Evolutionary conservation across 2,888 invertebrate genomes (phyloP), one percentile per base, ranked within the genome.

Genomic region (Eupelmus urozonus): DNA sequence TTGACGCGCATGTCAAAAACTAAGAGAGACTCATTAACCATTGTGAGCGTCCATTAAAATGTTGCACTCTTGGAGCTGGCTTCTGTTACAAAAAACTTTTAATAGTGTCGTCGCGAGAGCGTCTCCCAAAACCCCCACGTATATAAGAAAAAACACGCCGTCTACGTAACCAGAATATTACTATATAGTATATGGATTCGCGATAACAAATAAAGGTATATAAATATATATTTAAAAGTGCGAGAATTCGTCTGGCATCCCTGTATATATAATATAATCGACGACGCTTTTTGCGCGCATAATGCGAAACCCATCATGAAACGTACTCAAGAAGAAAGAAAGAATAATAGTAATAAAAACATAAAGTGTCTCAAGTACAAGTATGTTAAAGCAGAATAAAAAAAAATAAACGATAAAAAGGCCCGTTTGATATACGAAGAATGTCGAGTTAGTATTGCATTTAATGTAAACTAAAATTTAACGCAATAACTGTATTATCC

Each of bases 241-340:
- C 49, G 57, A 73, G 40, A 78, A 66, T 75, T 71, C 70, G 71
- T 59, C 78, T 75, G 74, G 74, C 74, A 60, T 71, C 62, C 65
- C 34, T 78, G 78, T 78, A 78, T 57, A 78, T 78, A 72, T 45
- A 72, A 62, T 63, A 77, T 78, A 78, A 75, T 45, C 78, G 70
- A 66, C 70, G 78, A 70, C 57, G 67, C 73, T 78, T 78, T 76
- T 78, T 69, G 73, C 65, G 70, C 70, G 59, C 70, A 65, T 63
- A 75, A 66, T 62, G 63, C 62, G 67, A 72, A 55, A 78, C 79
- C 76, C 79, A 79, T 79, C 76, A 73, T 76, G 49, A 73, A 74
- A 66, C 45, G 76, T 79, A 76, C 76, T 76, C 76, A 60, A 63
- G 67, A 42, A 51, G 74, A 66, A 74, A 29, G 51, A 25, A 65